Percentiles rank a stretch among this genome's conserved stretches.
These are phyloP conservation scores for Patiria miniata DNA, from an alignment of 35 echinoderm and acorn worm genomes.

Conservation along the genomic window DNA sequence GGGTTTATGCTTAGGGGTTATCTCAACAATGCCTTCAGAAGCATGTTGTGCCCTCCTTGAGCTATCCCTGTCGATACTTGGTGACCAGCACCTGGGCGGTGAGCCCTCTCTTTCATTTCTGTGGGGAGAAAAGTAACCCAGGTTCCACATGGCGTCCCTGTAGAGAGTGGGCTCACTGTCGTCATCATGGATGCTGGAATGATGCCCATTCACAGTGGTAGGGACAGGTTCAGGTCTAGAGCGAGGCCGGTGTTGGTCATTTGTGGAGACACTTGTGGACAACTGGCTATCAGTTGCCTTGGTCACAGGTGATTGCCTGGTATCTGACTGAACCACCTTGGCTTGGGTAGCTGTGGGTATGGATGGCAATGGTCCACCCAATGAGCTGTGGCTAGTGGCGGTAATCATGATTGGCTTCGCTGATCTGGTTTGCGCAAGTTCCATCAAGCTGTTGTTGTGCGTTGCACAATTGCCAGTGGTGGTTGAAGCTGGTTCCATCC, in stretches of 20 bases:
- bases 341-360: not conserved
- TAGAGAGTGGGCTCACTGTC: not conserved
- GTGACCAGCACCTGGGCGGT: constrained; percentile 88
- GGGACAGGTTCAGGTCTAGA: not conserved
- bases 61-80: not conserved
- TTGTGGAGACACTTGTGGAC: not conserved
- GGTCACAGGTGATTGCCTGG: not conserved
- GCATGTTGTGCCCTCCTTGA: not conserved
- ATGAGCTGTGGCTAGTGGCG: not conserved
- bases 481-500: too few species aligned
- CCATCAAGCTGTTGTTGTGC: too few species aligned
- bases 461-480: too few species aligned
- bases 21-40: not conserved
- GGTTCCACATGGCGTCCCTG: constrained; percentile 77
- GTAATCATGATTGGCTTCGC: not conserved
- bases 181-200: not conserved
- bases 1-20: too few species aligned
- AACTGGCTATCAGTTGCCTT: not conserved
- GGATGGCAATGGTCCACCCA: not conserved
- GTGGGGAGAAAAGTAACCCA: constrained; percentile 77
- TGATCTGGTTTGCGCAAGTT: too few species aligned
- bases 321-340: not conserved
- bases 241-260: not conserved
- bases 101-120: constrained; percentile 21
- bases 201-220: not conserved